phyloP scores from a whole-genome alignment of 2,113 vertebrate genomes.

The Piaya cayana region DNA sequence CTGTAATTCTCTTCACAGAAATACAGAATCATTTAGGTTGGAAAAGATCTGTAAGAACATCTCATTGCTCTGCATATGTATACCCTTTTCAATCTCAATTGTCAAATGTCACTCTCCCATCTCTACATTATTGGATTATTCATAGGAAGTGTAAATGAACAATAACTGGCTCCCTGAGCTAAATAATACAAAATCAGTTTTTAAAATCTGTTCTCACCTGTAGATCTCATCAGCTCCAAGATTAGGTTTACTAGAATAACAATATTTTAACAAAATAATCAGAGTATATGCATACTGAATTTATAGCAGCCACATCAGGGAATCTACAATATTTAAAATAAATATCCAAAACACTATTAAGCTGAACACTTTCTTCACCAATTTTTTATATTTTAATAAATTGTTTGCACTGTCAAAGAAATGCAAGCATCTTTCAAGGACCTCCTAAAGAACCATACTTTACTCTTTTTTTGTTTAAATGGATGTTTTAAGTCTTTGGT shows the following conservation, averaged over 20 bases:
- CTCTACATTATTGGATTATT: background rate
- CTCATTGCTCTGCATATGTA: background rate
- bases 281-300: background rate
- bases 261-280: background rate
- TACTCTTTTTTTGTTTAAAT: background rate
- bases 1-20: background rate
- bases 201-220: background rate
- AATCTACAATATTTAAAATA: background rate
- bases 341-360: background rate
- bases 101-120: background rate
- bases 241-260: background rate
- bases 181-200: background rate
- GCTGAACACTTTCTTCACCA: background rate
- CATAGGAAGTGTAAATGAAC: background rate
- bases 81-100: background rate
- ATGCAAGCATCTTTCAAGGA: constrained; percentile 30
- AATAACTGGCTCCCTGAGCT: background rate
- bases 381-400: background rate
- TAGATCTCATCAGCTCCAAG: background rate
- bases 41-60: background rate
- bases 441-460: constrained; percentile 2
- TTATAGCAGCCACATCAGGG: background rate
- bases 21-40: background rate
- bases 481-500: constrained; percentile 54
- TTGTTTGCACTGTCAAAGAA: constrained; percentile 36